Base-by-base conservation (phyloP, 2,888 invertebrate species). In the Panopea generosa region DNA sequence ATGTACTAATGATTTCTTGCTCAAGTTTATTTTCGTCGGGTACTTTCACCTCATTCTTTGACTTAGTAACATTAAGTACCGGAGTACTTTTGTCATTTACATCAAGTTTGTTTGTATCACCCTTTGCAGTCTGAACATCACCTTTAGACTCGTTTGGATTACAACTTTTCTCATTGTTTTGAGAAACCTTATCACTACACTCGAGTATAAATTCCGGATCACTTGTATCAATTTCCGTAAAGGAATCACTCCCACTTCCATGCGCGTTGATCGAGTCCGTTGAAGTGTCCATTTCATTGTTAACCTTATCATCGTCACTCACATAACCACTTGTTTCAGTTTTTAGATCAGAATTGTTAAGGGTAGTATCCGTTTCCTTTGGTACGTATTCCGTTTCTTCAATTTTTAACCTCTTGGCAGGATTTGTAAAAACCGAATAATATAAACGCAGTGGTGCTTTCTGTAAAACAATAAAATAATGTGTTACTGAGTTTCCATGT, bases 381-480 rank as follows among this genome's bases (percentile, higher is more conserved):
- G 61, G 57, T 29, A 69, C 63, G 3, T 22, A 40, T 24, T 69
- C 65, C 47, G 71, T 66, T n/a, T 24, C 40, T 6, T 72, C 63
- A 9, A 52, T 26, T 56, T 84, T 82, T 11, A 82, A 77, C 20
- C 68, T 69, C 45, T 87, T 89, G 18, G 87, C 82, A 11, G 86
- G 87, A 40, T 84, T 84, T 62, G 85, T 82, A 68, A 86, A 90
- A 50, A 89, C 86, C 26, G 88, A 95, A 89, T 95, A 95, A 80
- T 94, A 94, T 56, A 95, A 91, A 77, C 94, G 94, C 75, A 95
- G 90, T 43, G 95, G 95, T 59, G 94, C 94, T 94, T 95, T 95
- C 95, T 95, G 93, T 56, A 94, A 94, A 69, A 61, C 20, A 57
- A 57, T 62, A 63, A 49, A 61, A 45, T 59, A 65, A 24, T 40